Percentiles rank a stretch among this genome's conserved stretches.
phyloP scores from a whole-genome alignment of 2,888 invertebrate genomes.

The Epistrophella euchroma region DNA sequence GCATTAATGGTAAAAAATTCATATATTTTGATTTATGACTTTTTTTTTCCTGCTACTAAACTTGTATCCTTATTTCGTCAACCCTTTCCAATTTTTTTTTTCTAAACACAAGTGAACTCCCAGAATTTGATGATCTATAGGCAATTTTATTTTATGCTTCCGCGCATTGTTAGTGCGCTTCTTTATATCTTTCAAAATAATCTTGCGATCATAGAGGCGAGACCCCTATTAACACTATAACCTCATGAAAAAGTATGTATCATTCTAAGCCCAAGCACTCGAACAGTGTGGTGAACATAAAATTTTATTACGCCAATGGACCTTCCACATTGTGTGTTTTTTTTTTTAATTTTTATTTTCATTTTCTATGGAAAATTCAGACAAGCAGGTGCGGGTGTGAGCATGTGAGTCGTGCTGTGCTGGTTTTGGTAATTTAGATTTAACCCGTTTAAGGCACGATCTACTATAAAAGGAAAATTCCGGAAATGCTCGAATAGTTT shows the following conservation, averaged over 20 bases:
- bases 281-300: conserved; percentile 11
- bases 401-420: neutral
- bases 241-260: neutral
- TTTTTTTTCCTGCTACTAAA: conserved; percentile 13
- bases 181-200: neutral
- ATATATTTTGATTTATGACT: conserved; percentile 6
- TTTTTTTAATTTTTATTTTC: neutral
- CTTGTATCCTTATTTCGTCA: neutral
- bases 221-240: conserved; percentile 19
- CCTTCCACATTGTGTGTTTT: neutral
- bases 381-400: conserved; percentile 18
- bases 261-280: neutral
- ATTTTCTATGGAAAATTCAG: neutral
- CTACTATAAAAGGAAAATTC: neutral
- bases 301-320: conserved; percentile 29
- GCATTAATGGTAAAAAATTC: neutral
- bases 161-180: neutral
- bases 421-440: neutral
- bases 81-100: neutral
- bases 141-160: conserved; percentile 19
- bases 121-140: conserved; percentile 15
- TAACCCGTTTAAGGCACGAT: conserved; percentile 34
- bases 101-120: conserved; percentile 7
- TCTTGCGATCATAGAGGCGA: neutral
- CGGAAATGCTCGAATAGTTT: neutral